Evolutionary conservation across 1,140 invertebrate species (phyloP).

Genomic region (Cataglyphis hispanica): DNA sequence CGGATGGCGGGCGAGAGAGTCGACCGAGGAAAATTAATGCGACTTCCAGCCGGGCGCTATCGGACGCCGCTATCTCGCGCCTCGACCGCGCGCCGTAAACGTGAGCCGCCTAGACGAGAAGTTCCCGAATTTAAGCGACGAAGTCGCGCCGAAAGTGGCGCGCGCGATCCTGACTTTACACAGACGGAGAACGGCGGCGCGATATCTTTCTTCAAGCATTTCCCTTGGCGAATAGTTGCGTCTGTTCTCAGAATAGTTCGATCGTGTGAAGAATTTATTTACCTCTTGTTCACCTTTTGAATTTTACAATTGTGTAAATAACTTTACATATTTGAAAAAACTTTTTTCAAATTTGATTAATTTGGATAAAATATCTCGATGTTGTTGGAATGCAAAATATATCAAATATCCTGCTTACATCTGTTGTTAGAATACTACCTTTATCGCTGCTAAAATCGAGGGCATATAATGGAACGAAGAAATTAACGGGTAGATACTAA

Average conservation of each 20-base stretch:
- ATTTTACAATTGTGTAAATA: background rate
- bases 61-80: slow-evolving; percentile 75
- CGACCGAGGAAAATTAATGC: slow-evolving; percentile 77
- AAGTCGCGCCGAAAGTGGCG: slow-evolving; percentile 28
- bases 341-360: background rate
- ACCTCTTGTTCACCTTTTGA: background rate
- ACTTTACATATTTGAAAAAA: background rate
- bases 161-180: background rate
- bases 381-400: background rate
- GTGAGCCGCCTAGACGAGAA: slow-evolving; percentile 78
- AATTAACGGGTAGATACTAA: slow-evolving; percentile 58
- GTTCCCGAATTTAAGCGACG: slow-evolving; percentile 71
- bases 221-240: slow-evolving; percentile 10
- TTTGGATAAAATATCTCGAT: background rate
- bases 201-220: slow-evolving; percentile 44
- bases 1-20: slow-evolving; percentile 54
- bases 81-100: slow-evolving; percentile 75
- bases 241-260: slow-evolving; percentile 37
- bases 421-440: slow-evolving; percentile 35
- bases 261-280: background rate
- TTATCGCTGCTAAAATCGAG: slow-evolving; percentile 12
- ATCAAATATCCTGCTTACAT: slow-evolving; percentile 6
- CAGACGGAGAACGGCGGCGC: background rate
- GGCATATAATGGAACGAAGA: slow-evolving; percentile 53
- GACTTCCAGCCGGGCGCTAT: slow-evolving; percentile 76